A percentile compares a stretch with the other conserved stretches of the same genome.
phyloP scores from a whole-genome alignment of 1,140 invertebrate genomes.

The Neodiprion virginianus region DNA sequence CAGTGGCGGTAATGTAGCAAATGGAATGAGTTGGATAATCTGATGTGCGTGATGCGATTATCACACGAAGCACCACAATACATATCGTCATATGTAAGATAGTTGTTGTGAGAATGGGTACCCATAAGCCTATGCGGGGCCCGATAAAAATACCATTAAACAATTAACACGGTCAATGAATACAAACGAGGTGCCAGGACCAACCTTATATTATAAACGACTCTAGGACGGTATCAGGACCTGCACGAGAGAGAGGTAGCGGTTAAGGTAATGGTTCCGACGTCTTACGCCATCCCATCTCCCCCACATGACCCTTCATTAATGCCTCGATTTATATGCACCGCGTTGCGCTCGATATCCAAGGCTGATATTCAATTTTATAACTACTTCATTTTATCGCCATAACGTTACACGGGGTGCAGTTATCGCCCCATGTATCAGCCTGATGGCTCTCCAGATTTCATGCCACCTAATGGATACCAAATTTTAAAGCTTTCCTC shows the following conservation, averaged over 20 bases:
- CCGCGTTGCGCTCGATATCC: constrained; percentile 4
- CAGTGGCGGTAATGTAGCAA: no score
- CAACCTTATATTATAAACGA: not conserved
- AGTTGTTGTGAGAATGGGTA: no score
- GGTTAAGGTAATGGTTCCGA: not conserved
- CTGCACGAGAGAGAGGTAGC: not conserved
- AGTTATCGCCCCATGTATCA: not conserved
- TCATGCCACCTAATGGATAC: no score
- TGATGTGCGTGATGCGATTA: no score
- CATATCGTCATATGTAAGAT: no score
- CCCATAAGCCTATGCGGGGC: not conserved
- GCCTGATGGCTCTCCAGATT: no score
- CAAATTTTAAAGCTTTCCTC: no score
- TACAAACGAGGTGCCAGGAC: constrained; percentile 1
- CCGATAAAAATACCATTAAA: not conserved
- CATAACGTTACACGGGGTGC: not conserved
- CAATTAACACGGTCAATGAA: constrained; percentile 5
- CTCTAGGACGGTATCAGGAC: not conserved
- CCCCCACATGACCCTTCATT: not conserved
- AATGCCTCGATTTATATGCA: constrained; percentile 3
- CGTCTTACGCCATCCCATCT: not conserved
- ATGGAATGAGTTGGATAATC: no score
- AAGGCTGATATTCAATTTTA: not conserved
- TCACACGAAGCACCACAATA: no score
- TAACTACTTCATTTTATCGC: constrained; percentile 7